Percentiles rank a stretch among this genome's conserved stretches.
phyloP scores from a whole-genome alignment of 2,797 vertebrate species.

The Mus caroli region DNA sequence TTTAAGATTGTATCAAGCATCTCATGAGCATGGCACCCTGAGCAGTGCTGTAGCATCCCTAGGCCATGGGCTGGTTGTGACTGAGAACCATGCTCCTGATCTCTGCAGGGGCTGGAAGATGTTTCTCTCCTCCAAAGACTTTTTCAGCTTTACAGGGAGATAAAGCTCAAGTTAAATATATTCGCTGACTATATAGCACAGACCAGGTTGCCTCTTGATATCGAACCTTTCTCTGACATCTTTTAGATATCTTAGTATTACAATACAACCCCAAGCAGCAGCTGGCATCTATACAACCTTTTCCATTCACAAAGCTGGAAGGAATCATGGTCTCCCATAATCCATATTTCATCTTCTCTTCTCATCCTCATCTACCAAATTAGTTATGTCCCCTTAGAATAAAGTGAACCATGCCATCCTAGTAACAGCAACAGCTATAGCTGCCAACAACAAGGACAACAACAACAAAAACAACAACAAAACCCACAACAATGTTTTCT shows the following conservation, averaged over 20 bases:
- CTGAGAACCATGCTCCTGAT: background rate
- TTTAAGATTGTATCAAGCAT: background rate
- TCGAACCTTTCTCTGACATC: background rate
- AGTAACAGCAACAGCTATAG: constrained; percentile 17
- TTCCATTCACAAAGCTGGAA: background rate
- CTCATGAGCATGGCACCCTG: background rate
- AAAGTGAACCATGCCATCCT: background rate
- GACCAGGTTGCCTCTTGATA: constrained; percentile 2
- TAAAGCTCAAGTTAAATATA: constrained; percentile 13
- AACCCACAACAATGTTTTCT: background rate
- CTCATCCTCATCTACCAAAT: background rate
- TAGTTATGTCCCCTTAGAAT: background rate
- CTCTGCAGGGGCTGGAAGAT: background rate
- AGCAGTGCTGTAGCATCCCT: background rate
- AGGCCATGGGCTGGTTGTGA: background rate
- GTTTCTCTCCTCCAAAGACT: background rate
- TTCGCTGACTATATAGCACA: background rate
- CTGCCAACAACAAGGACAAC: too few species aligned
- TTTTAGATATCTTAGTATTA: background rate
- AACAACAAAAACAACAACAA: background rate
- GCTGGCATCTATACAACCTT: background rate
- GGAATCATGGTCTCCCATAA: background rate
- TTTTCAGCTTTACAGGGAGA: background rate
- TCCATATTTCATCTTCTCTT: background rate
- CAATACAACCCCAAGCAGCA: background rate